Base-by-base conservation (phyloP, 23 tunicate species). In the Aplidium turbinatum region DNA sequence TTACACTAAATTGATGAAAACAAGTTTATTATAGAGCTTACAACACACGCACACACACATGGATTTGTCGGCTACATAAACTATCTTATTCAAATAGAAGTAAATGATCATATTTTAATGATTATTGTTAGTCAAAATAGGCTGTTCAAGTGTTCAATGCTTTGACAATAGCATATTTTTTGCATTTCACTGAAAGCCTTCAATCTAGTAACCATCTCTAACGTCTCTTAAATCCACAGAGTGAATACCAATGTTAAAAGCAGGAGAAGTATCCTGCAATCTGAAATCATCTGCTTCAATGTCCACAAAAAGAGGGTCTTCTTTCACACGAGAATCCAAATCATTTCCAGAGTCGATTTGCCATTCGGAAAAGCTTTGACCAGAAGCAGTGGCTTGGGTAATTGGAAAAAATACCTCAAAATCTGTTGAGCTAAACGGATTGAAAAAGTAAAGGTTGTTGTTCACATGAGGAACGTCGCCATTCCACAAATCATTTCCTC, bases 401-500 rank as follows among this genome's bases (percentile, higher is more conserved):
- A 22, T 47, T 5, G 75, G 75, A 46, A 46, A 68, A 24, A 68
- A 68, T 6, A 16, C 29, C 13, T 68, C 24, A 19, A 5, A 6
- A 16, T 68, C 67, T 20, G 19, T 16, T 45, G 47, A 25, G 9
- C 7, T 4, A 5, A 24, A 11, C 5, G 75, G 24, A n/a, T 68
- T 47, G 63, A 68, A 68, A 33, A 42, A 77, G 42, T 77, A 77
- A 0, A 64, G n/a, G 32, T 77, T 77, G 11, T 18, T 18, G 36
- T 77, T 33, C 25, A 77, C 26, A 28, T 40, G 19, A n/a, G 82
- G 82, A 3, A 64, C 58, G 58, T 46, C 60, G 34, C 26, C n/a
- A 30, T 64, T 38, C 82, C 82, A 77, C 28, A 23, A 46, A 33
- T 77, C 82, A 42, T 34, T 33, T 36, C 46, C 28, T 42, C 82